These are phyloP conservation scores for Sphyrna mokarran DNA, from an alignment of 2,113 vertebrate genomes.

Conservation along the genomic window DNA sequence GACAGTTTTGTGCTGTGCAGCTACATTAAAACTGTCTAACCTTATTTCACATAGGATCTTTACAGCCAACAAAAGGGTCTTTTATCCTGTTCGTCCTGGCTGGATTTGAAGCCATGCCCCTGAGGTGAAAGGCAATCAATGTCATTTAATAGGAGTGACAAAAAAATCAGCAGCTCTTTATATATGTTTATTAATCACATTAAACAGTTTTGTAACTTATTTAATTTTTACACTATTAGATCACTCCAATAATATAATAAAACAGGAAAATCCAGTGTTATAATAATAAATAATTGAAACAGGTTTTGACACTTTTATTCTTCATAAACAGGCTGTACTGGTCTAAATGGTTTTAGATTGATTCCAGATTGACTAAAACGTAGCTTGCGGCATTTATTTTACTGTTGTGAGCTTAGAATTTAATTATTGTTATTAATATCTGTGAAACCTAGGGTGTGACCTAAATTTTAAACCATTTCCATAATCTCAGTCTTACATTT, in stretches of 20 bases:
- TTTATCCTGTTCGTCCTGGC: background rate
- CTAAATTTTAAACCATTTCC: background rate
- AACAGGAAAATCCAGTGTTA: background rate
- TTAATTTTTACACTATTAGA: background rate
- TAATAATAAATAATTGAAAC: background rate
- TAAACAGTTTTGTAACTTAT: background rate
- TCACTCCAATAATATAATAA: background rate
- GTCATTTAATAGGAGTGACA: background rate
- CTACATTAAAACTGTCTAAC: background rate
- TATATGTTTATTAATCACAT: background rate
- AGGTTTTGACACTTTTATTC: background rate
- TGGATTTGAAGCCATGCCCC: background rate
- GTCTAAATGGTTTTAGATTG: constrained; percentile 12
- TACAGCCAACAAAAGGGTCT: background rate
- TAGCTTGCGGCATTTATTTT: background rate
- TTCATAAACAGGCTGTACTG: background rate
- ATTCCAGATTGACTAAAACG: background rate
- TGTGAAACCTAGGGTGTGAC: background rate
- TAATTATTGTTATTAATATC: background rate
- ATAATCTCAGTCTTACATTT: background rate
- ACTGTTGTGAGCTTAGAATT: background rate
- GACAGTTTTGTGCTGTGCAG: background rate
- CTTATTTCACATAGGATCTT: background rate
- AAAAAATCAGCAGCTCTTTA: background rate
- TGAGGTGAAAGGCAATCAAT: background rate